phyloP scores from a whole-genome alignment of 2,888 invertebrate species.

The Drosophila mettleri region DNA sequence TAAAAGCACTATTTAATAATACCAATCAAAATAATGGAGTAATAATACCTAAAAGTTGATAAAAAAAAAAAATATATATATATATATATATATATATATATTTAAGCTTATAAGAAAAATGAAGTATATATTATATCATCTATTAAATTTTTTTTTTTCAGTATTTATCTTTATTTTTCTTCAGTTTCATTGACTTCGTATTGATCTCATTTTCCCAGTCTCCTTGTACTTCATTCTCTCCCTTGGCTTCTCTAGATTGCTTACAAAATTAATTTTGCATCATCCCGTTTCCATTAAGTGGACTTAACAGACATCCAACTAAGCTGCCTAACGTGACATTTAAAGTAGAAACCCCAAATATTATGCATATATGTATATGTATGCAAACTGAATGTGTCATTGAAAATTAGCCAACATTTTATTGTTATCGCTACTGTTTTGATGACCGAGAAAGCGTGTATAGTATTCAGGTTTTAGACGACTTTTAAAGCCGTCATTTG shows the following conservation, averaged over 20 bases:
- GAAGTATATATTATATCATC: no score
- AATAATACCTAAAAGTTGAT: no score
- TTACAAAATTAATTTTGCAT: neutral
- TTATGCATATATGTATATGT: neutral
- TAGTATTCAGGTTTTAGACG: slow-evolving; percentile 55
- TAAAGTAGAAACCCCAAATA: neutral
- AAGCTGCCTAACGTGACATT: slow-evolving; percentile 11
- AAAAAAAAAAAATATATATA: neutral
- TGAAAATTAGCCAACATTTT: slow-evolving; percentile 54
- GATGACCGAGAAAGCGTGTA: slow-evolving; percentile 41
- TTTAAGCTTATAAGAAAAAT: no score
- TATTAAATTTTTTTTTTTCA: no score
- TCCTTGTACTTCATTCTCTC: neutral
- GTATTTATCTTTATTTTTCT: no score
- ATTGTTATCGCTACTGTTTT: slow-evolving; percentile 59
- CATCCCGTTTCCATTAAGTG: slow-evolving; percentile 5
- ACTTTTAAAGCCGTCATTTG: slow-evolving; percentile 34
- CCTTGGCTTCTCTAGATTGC: no score
- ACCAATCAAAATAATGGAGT: neutral
- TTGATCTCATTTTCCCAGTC: no score
- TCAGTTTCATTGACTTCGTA: no score
- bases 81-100: neutral
- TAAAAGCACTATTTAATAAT: neutral
- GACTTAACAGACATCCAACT: slow-evolving; percentile 10
- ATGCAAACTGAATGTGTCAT: slow-evolving; percentile 44